These are phyloP conservation scores for Rachycentron canadum DNA, from an alignment of 2,797 vertebrate species.

Conservation along the genomic window DNA sequence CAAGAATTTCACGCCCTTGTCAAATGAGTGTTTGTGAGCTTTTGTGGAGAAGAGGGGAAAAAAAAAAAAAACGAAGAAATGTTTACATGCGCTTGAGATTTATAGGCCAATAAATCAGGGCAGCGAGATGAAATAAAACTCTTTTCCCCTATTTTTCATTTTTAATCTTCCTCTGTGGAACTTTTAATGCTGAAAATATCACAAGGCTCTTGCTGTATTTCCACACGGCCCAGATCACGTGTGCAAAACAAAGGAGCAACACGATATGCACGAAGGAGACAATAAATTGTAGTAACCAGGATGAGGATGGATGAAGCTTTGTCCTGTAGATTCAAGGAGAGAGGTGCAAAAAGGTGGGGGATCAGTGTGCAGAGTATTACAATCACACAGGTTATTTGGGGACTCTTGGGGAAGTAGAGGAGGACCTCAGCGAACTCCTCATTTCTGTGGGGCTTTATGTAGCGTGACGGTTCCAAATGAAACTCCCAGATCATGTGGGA, in stretches of 20 bases:
- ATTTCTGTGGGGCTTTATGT: constrained; percentile 81
- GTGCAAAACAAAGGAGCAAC: background rate
- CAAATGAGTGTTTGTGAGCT: constrained; percentile 38
- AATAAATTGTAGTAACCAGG: constrained; percentile 24
- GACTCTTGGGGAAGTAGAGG: constrained; percentile 67
- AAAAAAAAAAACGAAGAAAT: constrained; percentile 20
- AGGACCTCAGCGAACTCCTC: constrained; percentile 73
- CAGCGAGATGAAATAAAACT: constrained; percentile 13
- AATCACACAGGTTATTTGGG: constrained; percentile 76
- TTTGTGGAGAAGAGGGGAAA: constrained; percentile 9
- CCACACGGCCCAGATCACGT: background rate
- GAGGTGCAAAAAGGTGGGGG: constrained; percentile 44
- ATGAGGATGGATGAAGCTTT: constrained; percentile 25
- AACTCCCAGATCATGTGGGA: constrained; percentile 75
- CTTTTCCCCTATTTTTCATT: background rate
- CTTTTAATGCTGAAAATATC: background rate
- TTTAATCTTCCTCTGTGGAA: constrained; percentile 11
- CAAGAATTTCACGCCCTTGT: constrained; percentile 66
- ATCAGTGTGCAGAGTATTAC: constrained; percentile 45
- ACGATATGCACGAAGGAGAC: constrained; percentile 9
- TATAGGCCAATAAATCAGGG: constrained; percentile 35
- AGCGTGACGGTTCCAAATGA: constrained; percentile 83
- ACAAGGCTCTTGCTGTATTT: background rate
- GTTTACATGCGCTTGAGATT: constrained; percentile 31
- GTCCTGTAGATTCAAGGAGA: constrained; percentile 18